Conservation (phyloP, 1,140 invertebrate species). For the Drosophila orena region DNA sequence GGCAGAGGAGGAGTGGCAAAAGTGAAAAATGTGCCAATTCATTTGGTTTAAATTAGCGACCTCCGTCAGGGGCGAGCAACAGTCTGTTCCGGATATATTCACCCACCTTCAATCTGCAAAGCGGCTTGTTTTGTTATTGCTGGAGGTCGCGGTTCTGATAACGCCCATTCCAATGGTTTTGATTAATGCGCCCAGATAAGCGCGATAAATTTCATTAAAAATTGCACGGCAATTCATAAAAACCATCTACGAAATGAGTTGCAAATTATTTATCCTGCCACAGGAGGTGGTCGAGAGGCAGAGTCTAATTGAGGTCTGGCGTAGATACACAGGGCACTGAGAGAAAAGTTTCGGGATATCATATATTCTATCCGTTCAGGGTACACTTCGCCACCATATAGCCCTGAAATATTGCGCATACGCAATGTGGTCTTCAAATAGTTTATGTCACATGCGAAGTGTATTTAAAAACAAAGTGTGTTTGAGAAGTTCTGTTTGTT, state of each 20-base stretch:
- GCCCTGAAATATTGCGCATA: not conserved
- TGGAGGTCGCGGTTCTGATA: constrained; percentile 60
- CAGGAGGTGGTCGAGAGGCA: constrained; percentile 10
- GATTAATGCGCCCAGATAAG: constrained; percentile 80
- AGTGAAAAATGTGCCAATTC: constrained; percentile 85
- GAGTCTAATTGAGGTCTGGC: constrained; percentile 34
- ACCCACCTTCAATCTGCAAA: constrained; percentile 6
- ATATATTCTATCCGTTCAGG: not conserved
- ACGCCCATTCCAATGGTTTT: constrained; percentile 47
- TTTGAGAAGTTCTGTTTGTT: no score
- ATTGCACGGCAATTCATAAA: constrained; percentile 83
- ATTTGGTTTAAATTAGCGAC: constrained; percentile 85
- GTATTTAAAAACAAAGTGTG: no score
- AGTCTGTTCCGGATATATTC: constrained; percentile 55
- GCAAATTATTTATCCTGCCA: constrained; percentile 77
- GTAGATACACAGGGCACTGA: constrained; percentile 22
- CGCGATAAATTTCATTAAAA: constrained; percentile 84
- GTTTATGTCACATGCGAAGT: not conserved
- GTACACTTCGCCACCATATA: no score
- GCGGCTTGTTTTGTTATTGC: constrained; percentile 13
- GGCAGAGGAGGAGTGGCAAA: constrained; percentile 25
- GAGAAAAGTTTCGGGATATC: not conserved
- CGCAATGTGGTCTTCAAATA: not conserved
- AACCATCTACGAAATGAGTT: constrained; percentile 81
- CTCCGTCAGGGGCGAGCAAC: constrained; percentile 69